Evolutionary conservation across 1,140 invertebrate species (phyloP), one percentile per base, ranked within the genome.

Genomic region (Drosophila tropicalis): DNA sequence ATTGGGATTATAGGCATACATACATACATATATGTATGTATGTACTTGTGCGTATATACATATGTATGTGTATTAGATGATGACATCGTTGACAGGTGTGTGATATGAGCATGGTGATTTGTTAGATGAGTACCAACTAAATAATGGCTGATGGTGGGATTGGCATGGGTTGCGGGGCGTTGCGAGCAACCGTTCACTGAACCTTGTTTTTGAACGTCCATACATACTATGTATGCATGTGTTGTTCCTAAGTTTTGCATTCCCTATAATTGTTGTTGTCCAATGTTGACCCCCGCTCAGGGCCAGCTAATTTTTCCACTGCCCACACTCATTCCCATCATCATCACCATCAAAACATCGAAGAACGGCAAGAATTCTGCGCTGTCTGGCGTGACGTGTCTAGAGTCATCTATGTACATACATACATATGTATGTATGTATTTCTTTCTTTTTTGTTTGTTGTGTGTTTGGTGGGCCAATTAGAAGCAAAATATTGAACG

Each of bases 291-390:
- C 75, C 82, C 79, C 73, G 67, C 62, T 57, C 82, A 86, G 75
- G 81, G 77, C 79, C 70, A 67, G 51, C 32, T 79, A 89, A 72
- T 76, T 79, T 86, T 86, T 86, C 82, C 82, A 86, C 83, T 79
- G 75, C 83, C 79, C 79, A 87, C 82, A 75, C 72, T 51, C 41
- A n/a, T 41, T n/a, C 12, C n/a, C 40, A 17, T 44, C 44, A 22
- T 22, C 44, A 51, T 22, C 44, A 51, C 10, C 15, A 9, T 19
- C 15, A 76, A 62, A 70, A 63, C 25, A 44, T 61, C 40, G 40
- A 67, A 47, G 32, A 55, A 67, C 44, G 44, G 44, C 44, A 61
- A 67, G 65, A 69, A 75, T 75, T 68, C 25, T 51, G 47, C 55
- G 47, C 60, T 57, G 74, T 77, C 66, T 64, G 66, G 29, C 47